phyloP scores from a whole-genome alignment of 2,797 vertebrate species.

The Halcyon badia region DNA sequence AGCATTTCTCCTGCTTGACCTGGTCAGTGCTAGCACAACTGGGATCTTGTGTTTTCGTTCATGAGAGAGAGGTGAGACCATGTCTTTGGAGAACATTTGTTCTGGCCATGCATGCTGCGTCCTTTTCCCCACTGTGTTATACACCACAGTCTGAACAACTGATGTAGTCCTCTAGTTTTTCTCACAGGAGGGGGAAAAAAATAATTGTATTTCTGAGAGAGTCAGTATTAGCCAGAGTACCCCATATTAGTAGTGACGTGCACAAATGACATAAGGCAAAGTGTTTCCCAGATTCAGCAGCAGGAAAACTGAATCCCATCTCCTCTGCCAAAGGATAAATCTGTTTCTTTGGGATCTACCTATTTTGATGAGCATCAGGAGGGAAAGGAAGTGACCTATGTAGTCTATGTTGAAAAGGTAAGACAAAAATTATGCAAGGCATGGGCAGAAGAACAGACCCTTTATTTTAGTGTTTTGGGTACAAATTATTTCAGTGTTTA shows the following conservation, averaged over 20 bases:
- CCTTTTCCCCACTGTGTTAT: neutral
- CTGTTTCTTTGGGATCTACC: neutral
- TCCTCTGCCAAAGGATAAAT: neutral
- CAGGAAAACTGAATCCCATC: neutral
- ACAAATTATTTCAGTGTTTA: neutral
- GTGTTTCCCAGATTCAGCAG: neutral
- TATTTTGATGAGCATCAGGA: neutral
- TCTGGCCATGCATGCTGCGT: neutral
- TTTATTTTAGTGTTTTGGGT: neutral
- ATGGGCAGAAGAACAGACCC: neutral
- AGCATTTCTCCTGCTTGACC: slow-evolving; percentile 5
- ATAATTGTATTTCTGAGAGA: neutral
- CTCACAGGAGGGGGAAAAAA: neutral
- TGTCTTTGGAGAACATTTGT: neutral
- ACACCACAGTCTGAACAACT: neutral
- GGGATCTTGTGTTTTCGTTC: neutral
- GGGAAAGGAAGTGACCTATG: neutral
- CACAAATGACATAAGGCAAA: neutral
- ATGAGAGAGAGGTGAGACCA: neutral
- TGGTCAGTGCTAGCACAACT: neutral
- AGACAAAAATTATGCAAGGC: neutral
- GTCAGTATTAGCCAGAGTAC: neutral
- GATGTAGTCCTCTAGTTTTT: neutral
- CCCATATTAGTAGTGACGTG: neutral
- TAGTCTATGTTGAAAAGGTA: neutral